Evolutionary conservation across 2,113 vertebrate genomes (phyloP).

Genomic region (Cisticola juncidis): DNA sequence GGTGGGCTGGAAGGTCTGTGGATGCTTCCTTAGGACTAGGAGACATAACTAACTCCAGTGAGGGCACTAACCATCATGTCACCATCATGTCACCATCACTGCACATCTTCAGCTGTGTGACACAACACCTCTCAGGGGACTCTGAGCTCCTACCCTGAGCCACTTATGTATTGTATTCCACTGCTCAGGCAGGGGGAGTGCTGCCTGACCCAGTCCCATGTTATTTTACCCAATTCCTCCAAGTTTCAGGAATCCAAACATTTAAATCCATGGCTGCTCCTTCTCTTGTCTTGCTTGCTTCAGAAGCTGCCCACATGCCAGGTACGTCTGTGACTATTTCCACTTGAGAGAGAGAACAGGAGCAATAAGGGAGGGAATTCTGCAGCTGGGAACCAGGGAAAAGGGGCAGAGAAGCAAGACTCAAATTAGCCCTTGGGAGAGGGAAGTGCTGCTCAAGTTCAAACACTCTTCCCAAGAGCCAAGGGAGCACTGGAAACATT

Average conservation of each 20-base stretch:
- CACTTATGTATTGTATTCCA: neutral
- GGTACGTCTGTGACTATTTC: neutral
- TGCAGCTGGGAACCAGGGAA: no score
- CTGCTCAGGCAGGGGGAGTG: neutral
- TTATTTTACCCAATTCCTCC: neutral
- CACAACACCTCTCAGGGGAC: neutral
- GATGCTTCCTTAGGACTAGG: neutral
- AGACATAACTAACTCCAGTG: neutral
- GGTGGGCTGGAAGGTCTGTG: neutral
- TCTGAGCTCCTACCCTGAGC: neutral
- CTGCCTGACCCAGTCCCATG: neutral
- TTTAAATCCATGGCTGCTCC: neutral
- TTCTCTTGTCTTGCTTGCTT: neutral
- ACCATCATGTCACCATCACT: neutral
- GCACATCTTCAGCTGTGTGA: neutral
- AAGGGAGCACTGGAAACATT: accelerated
- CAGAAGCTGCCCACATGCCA: accelerated
- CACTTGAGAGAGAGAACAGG: neutral
- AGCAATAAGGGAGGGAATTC: neutral
- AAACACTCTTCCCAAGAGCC: neutral
- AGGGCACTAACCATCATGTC: neutral
- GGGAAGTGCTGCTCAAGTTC: neutral
- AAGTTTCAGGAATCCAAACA: neutral
- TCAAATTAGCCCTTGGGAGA: neutral
- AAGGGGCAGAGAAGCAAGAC: neutral